phyloP scores from a whole-genome alignment of 2,113 vertebrate genomes.

The Hemiscyllium ocellatum region DNA sequence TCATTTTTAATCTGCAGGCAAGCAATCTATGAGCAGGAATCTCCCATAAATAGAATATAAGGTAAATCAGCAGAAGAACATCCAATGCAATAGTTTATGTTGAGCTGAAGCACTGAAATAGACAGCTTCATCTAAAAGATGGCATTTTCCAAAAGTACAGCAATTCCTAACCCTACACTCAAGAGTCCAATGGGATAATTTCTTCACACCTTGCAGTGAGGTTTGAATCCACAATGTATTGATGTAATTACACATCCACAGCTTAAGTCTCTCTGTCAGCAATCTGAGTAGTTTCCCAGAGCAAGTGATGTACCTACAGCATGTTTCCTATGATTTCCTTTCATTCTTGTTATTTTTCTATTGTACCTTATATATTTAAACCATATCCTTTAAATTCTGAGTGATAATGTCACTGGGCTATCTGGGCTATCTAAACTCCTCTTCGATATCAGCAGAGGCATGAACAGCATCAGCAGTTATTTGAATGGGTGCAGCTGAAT shows the following conservation, averaged over 20 bases:
- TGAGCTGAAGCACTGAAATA: not conserved
- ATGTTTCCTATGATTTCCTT: not conserved
- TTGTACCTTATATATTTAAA: slow-evolving; percentile 10
- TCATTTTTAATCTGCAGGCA: not conserved
- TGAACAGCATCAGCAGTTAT: too few species aligned
- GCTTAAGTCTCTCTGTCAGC: not conserved
- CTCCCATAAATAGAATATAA: not conserved
- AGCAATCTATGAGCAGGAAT: not conserved
- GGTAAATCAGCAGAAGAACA: not conserved
- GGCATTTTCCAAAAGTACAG: not conserved
- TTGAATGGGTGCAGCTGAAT: too few species aligned
- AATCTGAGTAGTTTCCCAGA: not conserved
- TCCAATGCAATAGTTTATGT: not conserved
- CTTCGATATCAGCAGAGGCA: not conserved
- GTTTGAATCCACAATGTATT: not conserved
- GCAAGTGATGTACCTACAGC: not conserved
- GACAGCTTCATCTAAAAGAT: too few species aligned
- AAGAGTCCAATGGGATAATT: not conserved
- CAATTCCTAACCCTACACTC: not conserved
- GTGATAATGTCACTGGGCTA: not conserved
- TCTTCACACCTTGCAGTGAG: not conserved
- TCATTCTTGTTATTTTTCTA: not conserved
- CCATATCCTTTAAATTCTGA: not conserved
- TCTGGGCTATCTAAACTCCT: not conserved
- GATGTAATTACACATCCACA: not conserved